Base-by-base conservation (phyloP, 2,797 vertebrate genomes). In the Phrynocephalus guinanensis region DNA sequence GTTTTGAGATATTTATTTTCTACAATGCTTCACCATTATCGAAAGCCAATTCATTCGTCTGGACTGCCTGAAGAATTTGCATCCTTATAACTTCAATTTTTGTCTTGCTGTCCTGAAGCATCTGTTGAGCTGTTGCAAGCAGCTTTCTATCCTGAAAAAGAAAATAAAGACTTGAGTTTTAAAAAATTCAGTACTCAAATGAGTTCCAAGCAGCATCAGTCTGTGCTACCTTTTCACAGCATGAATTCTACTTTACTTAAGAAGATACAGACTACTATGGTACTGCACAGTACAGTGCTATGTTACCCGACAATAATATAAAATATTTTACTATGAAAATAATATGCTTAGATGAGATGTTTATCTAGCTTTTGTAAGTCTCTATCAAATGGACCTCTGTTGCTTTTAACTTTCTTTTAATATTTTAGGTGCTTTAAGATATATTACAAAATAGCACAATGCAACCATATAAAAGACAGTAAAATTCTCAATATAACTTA, bases 71-170 rank as follows among this genome's bases (percentile, higher is more conserved):
- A 91, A 99, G 98, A 97, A 99, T 99, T 97, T 99, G 99, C 99
- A 99, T 99, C 94, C 99, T 97, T 96, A 99, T 99, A 93, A 99
- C 99, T 98, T 99, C 98, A 56, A 99, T 99, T 97, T 99, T 99
- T 28, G 97, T 99, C 96, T 98, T 99, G 97, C 99, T 99, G 96
- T 99, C 99, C 93, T 99, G 99, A 83, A 99, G 98, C 97, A 99
- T 98, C 94, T 99, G 99, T 94, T 99, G 99, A 87, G 99, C 99
- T 20, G 98, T 98, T 52, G 98, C 98, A 93, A 99, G 97, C 91
- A 99, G 96, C 95, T 99, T 99, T 87, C 98, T 98, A 96, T 99
- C 99, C 99, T 99, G 87, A 82, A 91, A 80, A 75, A 18, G 52
- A 90, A 95, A 89, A 93, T 75, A 76, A 3, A 84, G 77, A 91